These are phyloP conservation scores for Bagarius yarrelli DNA, from an alignment of 2,113 vertebrate genomes.

Conservation along the genomic window DNA sequence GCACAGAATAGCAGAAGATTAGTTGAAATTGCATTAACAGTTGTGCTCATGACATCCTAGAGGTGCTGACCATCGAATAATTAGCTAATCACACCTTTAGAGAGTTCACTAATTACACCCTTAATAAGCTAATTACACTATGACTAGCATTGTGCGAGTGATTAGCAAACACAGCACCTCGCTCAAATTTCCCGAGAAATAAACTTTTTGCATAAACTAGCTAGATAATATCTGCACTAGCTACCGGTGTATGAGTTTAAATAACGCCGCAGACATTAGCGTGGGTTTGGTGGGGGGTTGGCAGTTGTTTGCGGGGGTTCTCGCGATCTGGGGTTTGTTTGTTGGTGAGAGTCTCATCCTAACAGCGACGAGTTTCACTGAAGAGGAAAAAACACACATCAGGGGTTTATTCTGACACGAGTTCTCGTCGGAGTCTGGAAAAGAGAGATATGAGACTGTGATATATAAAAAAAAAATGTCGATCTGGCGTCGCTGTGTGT, in stretches of 20 bases:
- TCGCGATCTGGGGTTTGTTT: neutral
- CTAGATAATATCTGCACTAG: neutral
- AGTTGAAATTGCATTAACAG: no score
- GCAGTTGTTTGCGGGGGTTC: neutral
- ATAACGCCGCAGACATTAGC: neutral
- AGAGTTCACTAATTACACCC: neutral
- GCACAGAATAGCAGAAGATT: no score
- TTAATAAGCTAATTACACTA: no score
- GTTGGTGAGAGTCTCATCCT: neutral
- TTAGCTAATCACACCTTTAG: neutral
- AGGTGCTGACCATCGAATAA: neutral
- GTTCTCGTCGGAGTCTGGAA: neutral
- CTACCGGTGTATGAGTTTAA: no score
- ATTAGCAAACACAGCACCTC: neutral
- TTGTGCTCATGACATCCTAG: no score
- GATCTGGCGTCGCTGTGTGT: neutral
- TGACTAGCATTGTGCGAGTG: no score
- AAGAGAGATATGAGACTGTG: conserved; percentile 3
- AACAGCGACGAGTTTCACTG: conserved; percentile 1
- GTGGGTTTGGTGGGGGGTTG: neutral
- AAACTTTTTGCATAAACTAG: neutral
- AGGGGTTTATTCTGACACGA: conserved; percentile 12
- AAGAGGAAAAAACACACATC: neutral
- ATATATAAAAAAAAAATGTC: conserved; percentile 24
- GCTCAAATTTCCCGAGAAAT: neutral